Conservation (phyloP, 2,888 invertebrate genomes). For the Omphaloscelis lunosa region DNA sequence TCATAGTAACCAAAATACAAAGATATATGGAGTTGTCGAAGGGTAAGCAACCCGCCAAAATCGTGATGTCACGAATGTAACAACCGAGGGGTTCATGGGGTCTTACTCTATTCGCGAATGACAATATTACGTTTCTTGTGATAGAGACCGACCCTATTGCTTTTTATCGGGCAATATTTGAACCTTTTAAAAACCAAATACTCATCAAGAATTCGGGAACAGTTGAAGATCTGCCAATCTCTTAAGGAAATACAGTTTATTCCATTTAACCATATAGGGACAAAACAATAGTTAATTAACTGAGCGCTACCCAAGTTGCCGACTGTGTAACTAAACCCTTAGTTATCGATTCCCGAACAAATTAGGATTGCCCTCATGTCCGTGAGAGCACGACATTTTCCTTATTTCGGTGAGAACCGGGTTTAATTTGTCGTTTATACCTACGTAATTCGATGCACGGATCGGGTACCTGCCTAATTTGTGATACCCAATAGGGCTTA, state of each 20-base stretch:
- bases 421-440: constrained; percentile 51
- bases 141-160: not conserved
- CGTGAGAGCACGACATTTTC: constrained; percentile 79
- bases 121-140: constrained; percentile 13
- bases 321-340: constrained; percentile 51
- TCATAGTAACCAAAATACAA: constrained; percentile 2
- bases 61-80: constrained; percentile 19
- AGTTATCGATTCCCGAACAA: constrained; percentile 62
- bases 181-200: not conserved
- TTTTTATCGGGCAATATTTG: constrained; percentile 13
- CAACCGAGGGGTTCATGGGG: constrained; percentile 7
- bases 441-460: constrained; percentile 60
- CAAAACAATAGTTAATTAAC: constrained; percentile 47
- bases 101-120: constrained; percentile 12
- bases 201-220: not conserved
- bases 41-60: constrained; percentile 19
- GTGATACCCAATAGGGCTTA: constrained; percentile 59
- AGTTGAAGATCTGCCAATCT: not conserved
- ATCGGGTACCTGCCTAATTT: constrained; percentile 66
- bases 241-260: constrained; percentile 2
- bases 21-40: constrained; percentile 8
- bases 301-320: constrained; percentile 33
- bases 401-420: constrained; percentile 82
- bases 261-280: not conserved
- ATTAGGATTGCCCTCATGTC: constrained; percentile 80